phyloP scores from a whole-genome alignment of 2,113 vertebrate species.

The Rhegmatorhina hoffmannsi region DNA sequence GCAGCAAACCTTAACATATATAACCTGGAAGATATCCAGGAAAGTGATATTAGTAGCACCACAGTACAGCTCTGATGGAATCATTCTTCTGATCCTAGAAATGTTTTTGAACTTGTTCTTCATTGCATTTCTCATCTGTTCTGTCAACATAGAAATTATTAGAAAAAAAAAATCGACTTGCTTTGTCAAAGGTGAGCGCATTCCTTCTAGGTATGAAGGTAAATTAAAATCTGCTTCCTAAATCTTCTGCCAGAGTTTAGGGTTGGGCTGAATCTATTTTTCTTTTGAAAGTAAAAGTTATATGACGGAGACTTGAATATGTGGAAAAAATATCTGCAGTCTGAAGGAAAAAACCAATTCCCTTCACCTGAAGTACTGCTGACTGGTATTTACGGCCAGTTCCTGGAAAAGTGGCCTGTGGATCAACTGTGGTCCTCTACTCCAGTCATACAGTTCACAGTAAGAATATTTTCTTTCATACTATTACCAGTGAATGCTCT shows the following conservation, averaged over 20 bases:
- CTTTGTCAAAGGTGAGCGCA: background rate
- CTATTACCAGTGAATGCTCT: background rate
- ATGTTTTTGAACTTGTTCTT: background rate
- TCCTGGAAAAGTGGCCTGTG: background rate
- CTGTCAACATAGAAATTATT: background rate
- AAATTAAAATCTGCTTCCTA: background rate
- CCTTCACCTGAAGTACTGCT: background rate
- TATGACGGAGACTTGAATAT: background rate
- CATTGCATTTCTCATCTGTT: background rate
- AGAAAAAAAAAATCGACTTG: background rate
- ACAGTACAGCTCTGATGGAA: background rate
- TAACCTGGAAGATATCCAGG: slow-evolving; percentile 22
- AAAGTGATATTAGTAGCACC: background rate
- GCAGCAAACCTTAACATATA: slow-evolving; percentile 32
- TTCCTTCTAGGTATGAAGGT: background rate
- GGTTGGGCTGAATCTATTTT: background rate
- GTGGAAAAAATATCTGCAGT: background rate
- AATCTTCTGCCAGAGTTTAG: background rate
- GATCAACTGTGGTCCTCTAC: background rate
- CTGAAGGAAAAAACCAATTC: background rate
- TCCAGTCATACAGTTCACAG: background rate
- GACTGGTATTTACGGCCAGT: background rate
- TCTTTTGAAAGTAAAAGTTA: background rate
- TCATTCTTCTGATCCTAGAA: background rate
- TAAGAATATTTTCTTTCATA: background rate